Evolutionary conservation across 37 sponge, comb jelly and placozoan genomes (phyloP).

Genomic region (Axinella damicornis): DNA sequence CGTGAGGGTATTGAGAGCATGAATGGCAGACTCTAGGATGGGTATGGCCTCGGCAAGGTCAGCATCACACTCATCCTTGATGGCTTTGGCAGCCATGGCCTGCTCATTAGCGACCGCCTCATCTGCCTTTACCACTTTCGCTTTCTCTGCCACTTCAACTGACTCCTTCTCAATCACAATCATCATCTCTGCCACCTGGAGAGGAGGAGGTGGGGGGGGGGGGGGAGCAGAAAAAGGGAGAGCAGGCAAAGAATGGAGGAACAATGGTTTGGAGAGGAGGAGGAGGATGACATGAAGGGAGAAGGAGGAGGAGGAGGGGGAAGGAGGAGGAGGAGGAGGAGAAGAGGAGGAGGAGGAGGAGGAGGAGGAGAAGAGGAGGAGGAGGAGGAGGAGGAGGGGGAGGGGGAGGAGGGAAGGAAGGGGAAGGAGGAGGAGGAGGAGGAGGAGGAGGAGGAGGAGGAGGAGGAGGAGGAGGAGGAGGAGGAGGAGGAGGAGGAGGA

Average conservation of each 20-base stretch:
- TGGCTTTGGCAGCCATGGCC: slow-evolving; percentile 94
- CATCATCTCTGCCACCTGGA: slow-evolving; percentile 94
- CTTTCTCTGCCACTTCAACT: slow-evolving; percentile 94
- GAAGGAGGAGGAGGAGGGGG: too few relatives aligned
- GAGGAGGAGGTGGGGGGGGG: background rate
- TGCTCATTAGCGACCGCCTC: slow-evolving; percentile 97
- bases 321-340: too few relatives aligned
- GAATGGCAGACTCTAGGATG: slow-evolving; percentile 92
- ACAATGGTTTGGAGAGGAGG: too few relatives aligned
- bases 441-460: background rate
- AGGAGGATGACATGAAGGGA: too few relatives aligned
- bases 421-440: background rate
- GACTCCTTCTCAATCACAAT: slow-evolving; percentile 95
- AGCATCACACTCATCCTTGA: slow-evolving; percentile 98
- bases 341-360: too few relatives aligned
- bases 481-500: too few relatives aligned
- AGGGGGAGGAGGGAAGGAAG: too few relatives aligned
- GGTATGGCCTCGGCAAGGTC: slow-evolving; percentile 97
- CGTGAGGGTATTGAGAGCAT: slow-evolving; percentile 95
- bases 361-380: too few relatives aligned
- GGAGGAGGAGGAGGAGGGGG: too few relatives aligned
- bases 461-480: too few relatives aligned
- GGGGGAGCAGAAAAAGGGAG: too few relatives aligned
- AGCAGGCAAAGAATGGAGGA: too few relatives aligned
- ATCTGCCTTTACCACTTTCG: slow-evolving; percentile 95